Evolutionary conservation across 2,113 vertebrate species (phyloP).

Genomic region (Anguilla japonica): DNA sequence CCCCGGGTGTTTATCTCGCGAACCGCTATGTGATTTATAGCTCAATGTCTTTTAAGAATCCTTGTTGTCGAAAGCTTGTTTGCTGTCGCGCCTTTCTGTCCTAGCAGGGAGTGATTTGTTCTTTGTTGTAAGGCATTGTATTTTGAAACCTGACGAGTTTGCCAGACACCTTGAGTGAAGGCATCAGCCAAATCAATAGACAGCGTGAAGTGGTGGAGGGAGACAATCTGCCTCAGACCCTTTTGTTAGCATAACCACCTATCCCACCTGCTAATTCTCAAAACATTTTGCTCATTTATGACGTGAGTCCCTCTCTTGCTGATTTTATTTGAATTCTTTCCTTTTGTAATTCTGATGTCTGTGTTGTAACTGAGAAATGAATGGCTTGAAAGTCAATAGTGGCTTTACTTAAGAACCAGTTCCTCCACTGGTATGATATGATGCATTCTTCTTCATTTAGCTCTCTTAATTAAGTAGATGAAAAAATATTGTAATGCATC

Average conservation of each 20-base stretch:
- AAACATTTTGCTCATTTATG: background rate
- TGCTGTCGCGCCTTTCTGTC: background rate
- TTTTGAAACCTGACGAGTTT: slow-evolving; percentile 14
- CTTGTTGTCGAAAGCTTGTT: background rate
- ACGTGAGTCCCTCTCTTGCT: background rate
- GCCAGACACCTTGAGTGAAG: background rate
- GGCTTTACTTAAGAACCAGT: background rate
- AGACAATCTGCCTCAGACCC: background rate
- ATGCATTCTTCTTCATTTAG: background rate
- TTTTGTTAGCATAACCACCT: background rate
- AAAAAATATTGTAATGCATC: too few relatives aligned
- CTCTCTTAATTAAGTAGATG: too few relatives aligned
- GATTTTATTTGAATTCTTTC: slow-evolving; percentile 1
- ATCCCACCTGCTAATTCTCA: background rate
- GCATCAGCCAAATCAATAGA: slow-evolving; percentile 26
- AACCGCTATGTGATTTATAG: background rate
- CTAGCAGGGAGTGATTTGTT: background rate
- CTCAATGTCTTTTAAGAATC: background rate
- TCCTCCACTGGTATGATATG: background rate
- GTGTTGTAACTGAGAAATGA: background rate
- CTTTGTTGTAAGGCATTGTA: slow-evolving; percentile 19
- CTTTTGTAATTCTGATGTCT: background rate
- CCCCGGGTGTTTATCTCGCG: background rate
- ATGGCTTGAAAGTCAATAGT: background rate
- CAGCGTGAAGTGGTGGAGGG: background rate